phyloP scores from a whole-genome alignment of 2,888 invertebrate genomes.

The Leucophenga maculata region DNA sequence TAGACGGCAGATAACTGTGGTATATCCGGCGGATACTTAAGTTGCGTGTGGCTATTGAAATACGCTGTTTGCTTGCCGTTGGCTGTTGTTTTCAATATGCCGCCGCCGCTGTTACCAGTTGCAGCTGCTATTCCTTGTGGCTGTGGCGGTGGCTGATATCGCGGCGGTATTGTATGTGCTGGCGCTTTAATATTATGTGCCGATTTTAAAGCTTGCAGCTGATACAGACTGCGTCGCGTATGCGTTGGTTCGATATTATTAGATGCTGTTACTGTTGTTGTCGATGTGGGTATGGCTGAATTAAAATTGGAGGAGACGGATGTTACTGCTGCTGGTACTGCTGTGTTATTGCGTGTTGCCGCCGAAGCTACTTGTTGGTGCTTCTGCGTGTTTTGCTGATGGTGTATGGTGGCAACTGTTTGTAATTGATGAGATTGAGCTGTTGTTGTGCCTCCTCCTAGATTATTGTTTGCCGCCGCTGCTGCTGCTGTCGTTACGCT shows the following conservation, averaged over 20 bases:
- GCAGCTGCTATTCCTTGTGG: slow-evolving; percentile 73
- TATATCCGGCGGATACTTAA: slow-evolving; percentile 72
- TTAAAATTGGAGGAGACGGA: slow-evolving; percentile 31
- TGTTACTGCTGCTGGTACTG: slow-evolving; percentile 43
- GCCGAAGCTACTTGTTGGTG: slow-evolving; percentile 15
- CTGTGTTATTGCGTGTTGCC: slow-evolving; percentile 38
- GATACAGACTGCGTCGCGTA: slow-evolving; percentile 57
- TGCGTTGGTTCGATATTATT: slow-evolving; percentile 24
- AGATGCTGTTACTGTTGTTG: slow-evolving; percentile 21
- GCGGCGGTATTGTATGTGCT: slow-evolving; percentile 77
- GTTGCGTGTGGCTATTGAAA: slow-evolving; percentile 57
- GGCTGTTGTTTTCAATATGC: slow-evolving; percentile 47
- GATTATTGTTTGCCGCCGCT: slow-evolving; percentile 18
- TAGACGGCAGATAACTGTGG: slow-evolving; percentile 72
- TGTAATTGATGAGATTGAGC: slow-evolving; percentile 66
- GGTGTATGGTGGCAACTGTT: slow-evolving; percentile 69
- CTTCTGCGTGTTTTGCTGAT: slow-evolving; percentile 57
- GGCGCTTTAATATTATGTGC: slow-evolving; percentile 61
- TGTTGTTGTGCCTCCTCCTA: slow-evolving; percentile 32
- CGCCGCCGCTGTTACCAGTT: slow-evolving; percentile 33
- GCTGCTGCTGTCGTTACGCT: slow-evolving; percentile 26
- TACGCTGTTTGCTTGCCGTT: slow-evolving; percentile 27
- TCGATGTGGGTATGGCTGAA: slow-evolving; percentile 19
- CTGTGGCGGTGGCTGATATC: slow-evolving; percentile 85
- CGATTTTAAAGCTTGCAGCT: slow-evolving; percentile 45